phyloP scores from a whole-genome alignment of 92 coral and sea anemone genomes.

The Chrysogorgia sp. region DNA sequence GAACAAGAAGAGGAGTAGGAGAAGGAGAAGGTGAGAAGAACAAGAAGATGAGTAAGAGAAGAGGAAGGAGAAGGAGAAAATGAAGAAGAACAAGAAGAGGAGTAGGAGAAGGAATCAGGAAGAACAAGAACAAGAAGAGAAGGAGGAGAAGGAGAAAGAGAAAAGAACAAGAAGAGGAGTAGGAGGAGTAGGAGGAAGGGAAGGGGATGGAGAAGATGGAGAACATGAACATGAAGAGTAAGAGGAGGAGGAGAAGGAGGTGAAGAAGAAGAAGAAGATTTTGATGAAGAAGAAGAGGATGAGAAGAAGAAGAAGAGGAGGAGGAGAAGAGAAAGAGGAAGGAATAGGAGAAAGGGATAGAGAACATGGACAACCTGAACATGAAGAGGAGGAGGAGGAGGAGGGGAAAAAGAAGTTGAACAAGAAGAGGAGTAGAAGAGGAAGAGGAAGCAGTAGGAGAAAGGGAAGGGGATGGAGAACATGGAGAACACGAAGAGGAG shows the following conservation, averaged over 20 bases:
- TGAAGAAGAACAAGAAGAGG: background rate
- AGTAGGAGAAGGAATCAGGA: too few relatives aligned
- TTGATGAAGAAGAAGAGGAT: background rate
- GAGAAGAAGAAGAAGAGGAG: background rate
- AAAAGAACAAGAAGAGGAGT: background rate
- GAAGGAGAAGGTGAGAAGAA: too few relatives aligned
- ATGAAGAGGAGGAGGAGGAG: background rate
- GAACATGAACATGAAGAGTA: too few relatives aligned
- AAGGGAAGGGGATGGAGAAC: background rate
- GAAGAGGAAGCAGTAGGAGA: background rate
- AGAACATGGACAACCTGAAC: background rate
- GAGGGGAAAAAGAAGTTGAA: background rate
- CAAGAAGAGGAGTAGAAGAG: background rate
- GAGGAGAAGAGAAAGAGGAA: background rate
- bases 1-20: too few relatives aligned
- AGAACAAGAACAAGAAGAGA: too few relatives aligned
- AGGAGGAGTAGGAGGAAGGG: background rate
- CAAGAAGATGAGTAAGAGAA: background rate
- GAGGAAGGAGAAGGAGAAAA: background rate
- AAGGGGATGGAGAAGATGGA: background rate
- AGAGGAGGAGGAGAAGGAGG: background rate
- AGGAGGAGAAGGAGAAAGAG: too few relatives aligned
- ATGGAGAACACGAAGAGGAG: background rate
- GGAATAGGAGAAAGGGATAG: background rate
- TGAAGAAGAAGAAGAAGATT: background rate